phyloP scores from a whole-genome alignment of 2,113 vertebrate genomes.

The Phodopus roborovskii region DNA sequence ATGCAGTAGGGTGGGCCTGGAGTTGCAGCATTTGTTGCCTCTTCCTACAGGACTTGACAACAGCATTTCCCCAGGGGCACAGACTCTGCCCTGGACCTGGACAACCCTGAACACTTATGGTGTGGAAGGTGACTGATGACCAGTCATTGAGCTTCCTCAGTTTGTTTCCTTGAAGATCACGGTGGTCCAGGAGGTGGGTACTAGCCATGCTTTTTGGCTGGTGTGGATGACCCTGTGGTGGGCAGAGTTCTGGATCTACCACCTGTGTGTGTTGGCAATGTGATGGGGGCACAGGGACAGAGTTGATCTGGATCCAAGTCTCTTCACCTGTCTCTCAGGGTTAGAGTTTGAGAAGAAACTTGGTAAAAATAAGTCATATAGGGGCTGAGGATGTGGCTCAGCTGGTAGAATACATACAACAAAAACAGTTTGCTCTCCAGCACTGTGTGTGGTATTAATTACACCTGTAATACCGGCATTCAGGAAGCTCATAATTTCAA shows the following conservation, averaged over 20 bases:
- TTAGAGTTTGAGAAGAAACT: not conserved
- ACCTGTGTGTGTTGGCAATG: not conserved
- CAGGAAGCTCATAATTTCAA: not conserved
- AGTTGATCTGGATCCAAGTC: not conserved
- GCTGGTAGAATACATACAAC: not conserved
- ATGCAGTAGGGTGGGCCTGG: not conserved
- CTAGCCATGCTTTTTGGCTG: too few relatives aligned
- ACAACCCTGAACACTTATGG: not conserved
- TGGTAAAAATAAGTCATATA: not conserved
- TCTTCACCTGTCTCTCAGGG: not conserved
- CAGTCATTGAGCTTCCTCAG: not conserved
- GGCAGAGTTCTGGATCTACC: not conserved
- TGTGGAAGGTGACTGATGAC: not conserved
- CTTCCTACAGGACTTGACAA: not conserved
- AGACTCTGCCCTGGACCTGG: not conserved
- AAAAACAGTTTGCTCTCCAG: not conserved
- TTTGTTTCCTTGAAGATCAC: too few relatives aligned
- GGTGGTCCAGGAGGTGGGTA: not conserved
- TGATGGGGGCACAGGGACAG: too few relatives aligned
- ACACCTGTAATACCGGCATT: not conserved
- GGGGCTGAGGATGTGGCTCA: not conserved
- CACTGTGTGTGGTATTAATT: not conserved
- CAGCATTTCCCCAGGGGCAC: not conserved
- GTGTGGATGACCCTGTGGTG: not conserved
- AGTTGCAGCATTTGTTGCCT: rapidly evolving